Conservation (phyloP, 2,797 vertebrate species). For the Sebastes cheni region DNA sequence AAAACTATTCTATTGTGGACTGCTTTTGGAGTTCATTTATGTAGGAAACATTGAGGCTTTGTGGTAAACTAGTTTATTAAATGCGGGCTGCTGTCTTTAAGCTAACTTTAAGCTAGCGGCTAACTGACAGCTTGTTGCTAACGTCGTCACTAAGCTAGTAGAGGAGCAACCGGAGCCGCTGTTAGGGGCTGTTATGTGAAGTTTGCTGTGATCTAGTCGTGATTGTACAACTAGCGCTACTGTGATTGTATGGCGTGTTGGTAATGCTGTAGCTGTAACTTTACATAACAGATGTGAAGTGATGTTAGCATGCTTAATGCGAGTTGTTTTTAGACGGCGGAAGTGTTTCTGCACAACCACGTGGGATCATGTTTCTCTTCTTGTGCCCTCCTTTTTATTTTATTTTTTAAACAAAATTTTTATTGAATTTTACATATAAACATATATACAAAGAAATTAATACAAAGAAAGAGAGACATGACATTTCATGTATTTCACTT, state of each 20-base stretch:
- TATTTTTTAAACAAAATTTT: no score
- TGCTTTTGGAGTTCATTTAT: no score
- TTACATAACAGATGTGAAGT: neutral
- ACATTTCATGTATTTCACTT: no score
- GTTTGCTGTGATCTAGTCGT: neutral
- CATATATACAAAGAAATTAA: no score
- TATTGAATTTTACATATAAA: no score
- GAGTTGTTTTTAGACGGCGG: constrained; percentile 34
- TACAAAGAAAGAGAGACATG: no score
- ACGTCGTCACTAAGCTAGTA: constrained; percentile 50
- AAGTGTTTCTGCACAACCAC: constrained; percentile 61
- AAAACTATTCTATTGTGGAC: no score
- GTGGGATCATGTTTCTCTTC: constrained; percentile 60
- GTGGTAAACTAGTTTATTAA: no score
- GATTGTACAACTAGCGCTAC: neutral
- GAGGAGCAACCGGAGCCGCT: constrained; percentile 17
- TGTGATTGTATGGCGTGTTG: neutral
- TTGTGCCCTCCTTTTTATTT: neutral
- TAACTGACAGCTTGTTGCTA: constrained; percentile 41
- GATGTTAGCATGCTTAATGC: neutral
- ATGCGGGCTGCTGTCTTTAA: no score
- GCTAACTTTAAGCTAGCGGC: no score
- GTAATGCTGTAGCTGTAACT: neutral
- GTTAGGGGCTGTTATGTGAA: constrained; percentile 2
- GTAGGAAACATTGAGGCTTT: no score